Percentiles rank a stretch among this genome's conserved stretches.
Evolutionary conservation across 2,113 vertebrate species (phyloP).

Genomic region (Brachypodius melanocephalos): DNA sequence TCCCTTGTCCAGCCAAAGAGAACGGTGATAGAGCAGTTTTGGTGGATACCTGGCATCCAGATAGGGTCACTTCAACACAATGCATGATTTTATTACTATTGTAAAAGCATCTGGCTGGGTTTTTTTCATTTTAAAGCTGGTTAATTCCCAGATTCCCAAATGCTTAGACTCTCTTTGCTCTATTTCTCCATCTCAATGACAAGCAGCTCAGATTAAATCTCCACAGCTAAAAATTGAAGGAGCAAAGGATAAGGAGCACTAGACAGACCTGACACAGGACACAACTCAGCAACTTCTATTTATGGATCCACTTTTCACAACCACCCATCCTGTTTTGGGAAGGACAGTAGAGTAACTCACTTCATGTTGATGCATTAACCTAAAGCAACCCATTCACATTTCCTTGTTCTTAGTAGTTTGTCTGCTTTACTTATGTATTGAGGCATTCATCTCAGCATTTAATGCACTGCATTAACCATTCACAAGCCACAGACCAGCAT

Average conservation of each 20-base stretch:
- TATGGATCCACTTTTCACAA: not conserved
- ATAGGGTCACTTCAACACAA: not conserved
- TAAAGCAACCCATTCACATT: not conserved
- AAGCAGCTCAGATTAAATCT: not conserved
- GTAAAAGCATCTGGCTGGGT: not conserved
- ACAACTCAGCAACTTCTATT: conserved; percentile 35
- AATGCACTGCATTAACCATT: not conserved
- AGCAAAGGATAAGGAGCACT: not conserved
- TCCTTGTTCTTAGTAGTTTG: not conserved
- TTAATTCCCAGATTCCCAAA: not conserved
- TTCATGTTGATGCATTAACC: not conserved
- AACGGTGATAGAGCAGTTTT: not conserved
- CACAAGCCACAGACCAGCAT: rapidly evolving
- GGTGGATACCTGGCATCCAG: not conserved
- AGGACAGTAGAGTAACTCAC: not conserved
- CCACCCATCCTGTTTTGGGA: conserved; percentile 27
- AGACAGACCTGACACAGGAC: conserved; percentile 10
- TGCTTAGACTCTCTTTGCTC: not conserved
- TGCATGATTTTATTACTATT: not conserved
- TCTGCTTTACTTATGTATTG: not conserved
- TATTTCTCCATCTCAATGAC: not conserved
- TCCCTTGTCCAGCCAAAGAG: not conserved
- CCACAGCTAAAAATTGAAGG: not conserved
- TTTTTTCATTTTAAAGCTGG: not conserved
- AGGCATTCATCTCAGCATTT: not conserved